These are phyloP conservation scores for Holocentrus rufus DNA, from an alignment of 2,797 vertebrate species.

Conservation along the genomic window DNA sequence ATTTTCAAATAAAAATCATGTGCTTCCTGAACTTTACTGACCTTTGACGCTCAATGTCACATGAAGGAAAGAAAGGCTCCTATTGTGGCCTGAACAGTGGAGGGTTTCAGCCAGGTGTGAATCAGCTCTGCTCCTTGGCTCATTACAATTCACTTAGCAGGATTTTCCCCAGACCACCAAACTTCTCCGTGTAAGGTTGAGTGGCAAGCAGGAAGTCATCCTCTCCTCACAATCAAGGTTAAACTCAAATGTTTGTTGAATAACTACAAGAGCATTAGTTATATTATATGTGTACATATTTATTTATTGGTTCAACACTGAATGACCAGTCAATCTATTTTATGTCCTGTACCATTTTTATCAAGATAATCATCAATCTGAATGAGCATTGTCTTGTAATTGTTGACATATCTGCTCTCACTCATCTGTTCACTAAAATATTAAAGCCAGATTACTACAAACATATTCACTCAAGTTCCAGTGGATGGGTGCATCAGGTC, in stretches of 20 bases:
- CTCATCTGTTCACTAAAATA: too few relatives aligned
- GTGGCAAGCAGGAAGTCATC: conserved; percentile 30
- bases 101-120: conserved; percentile 67
- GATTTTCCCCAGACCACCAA: conserved; percentile 44
- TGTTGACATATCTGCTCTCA: too few relatives aligned
- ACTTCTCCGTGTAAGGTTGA: conserved; percentile 24
- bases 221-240: conserved; percentile 12
- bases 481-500: too few relatives aligned
- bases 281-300: too few relatives aligned
- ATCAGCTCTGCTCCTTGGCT: conserved; percentile 21
- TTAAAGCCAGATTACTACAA: too few relatives aligned
- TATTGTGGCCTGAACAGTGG: conserved; percentile 67
- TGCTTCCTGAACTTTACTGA: conserved; percentile 76
- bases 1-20: conserved; percentile 78
- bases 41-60: conserved; percentile 64
- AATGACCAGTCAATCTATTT: too few relatives aligned
- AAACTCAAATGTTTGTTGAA: conserved; percentile 22
- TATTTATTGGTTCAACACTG: too few relatives aligned
- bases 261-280: background rate
- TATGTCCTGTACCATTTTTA: too few relatives aligned
- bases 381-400: too few relatives aligned
- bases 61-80: conserved; percentile 67
- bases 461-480: too few relatives aligned
- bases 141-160: conserved; percentile 35
- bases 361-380: too few relatives aligned